These are phyloP conservation scores for Andrena haemorrhoa DNA, from an alignment of 2,888 invertebrate species.

Conservation along the genomic window DNA sequence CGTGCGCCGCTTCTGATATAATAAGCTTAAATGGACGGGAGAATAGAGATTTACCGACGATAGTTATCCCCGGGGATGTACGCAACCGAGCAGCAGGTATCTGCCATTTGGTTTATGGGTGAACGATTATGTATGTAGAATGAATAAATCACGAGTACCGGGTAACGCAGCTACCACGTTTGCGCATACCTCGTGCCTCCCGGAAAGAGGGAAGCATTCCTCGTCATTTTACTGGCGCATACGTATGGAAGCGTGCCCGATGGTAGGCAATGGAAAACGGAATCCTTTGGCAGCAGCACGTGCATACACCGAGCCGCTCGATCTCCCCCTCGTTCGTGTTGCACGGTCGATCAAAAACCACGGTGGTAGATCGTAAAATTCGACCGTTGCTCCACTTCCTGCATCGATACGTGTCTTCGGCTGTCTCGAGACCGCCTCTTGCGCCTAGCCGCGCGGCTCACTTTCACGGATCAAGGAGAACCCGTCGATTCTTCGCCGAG, in stretches of 20 bases:
- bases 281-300: constrained; percentile 49
- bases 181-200: constrained; percentile 63
- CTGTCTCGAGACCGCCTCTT: constrained; percentile 47
- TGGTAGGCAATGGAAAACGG: constrained; percentile 46
- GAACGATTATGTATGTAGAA: constrained; percentile 75
- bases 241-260: constrained; percentile 52
- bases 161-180: constrained; percentile 65
- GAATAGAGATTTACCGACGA: constrained; percentile 60
- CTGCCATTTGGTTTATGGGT: constrained; percentile 75
- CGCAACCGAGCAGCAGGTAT: constrained; percentile 64
- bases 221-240: constrained; percentile 55
- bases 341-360: constrained; percentile 48
- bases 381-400: constrained; percentile 45
- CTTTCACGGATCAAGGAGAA: constrained; percentile 65
- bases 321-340: constrained; percentile 15
- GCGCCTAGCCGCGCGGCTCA: constrained; percentile 39
- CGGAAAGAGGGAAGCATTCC: constrained; percentile 56
- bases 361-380: constrained; percentile 64
- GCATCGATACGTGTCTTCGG: constrained; percentile 63
- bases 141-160: constrained; percentile 77
- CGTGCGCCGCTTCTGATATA: constrained; percentile 34
- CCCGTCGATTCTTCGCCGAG: constrained; percentile 48
- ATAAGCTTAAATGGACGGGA: constrained; percentile 34
- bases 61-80: constrained; percentile 59
- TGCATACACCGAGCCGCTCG: constrained; percentile 39